Conservation (phyloP, 2,113 vertebrate genomes). For the Gobiocypris rarus region DNA sequence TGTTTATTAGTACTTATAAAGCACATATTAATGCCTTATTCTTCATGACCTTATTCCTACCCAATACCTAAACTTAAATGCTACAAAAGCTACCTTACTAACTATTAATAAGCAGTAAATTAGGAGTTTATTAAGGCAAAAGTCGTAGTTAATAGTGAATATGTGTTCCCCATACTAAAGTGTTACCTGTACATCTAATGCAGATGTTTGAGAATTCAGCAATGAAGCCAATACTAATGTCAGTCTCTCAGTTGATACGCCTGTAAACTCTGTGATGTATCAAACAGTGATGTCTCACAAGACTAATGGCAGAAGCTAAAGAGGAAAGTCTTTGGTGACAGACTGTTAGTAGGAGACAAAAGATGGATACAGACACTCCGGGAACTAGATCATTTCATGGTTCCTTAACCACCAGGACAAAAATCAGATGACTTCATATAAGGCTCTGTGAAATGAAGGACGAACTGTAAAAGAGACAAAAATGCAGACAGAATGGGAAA, state of each 20-base stretch:
- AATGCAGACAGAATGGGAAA: background rate
- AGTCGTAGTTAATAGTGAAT: no score
- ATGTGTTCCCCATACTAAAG: no score
- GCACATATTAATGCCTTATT: no score
- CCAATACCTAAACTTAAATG: no score
- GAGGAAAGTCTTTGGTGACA: constrained; percentile 19
- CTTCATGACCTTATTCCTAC: no score
- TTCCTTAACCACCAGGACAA: constrained; percentile 40
- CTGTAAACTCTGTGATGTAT: background rate
- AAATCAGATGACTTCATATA: constrained; percentile 46
- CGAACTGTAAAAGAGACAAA: constrained; percentile 1
- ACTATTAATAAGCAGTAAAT: no score
- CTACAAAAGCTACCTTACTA: no score
- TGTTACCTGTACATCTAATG: background rate
- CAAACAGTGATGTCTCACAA: constrained; percentile 16
- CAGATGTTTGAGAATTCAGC: background rate
- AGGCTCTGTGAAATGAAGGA: constrained; percentile 34
- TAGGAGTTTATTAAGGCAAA: no score
- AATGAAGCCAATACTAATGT: background rate
- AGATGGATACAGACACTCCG: constrained; percentile 34
- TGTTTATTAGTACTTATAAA: no score
- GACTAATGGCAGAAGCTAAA: constrained; percentile 7
- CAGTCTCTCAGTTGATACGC: background rate
- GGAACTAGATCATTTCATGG: constrained; percentile 35
- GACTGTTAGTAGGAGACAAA: constrained; percentile 24